These are phyloP conservation scores for Drosophila yooni DNA, from an alignment of 2,888 invertebrate species.

Conservation along the genomic window DNA sequence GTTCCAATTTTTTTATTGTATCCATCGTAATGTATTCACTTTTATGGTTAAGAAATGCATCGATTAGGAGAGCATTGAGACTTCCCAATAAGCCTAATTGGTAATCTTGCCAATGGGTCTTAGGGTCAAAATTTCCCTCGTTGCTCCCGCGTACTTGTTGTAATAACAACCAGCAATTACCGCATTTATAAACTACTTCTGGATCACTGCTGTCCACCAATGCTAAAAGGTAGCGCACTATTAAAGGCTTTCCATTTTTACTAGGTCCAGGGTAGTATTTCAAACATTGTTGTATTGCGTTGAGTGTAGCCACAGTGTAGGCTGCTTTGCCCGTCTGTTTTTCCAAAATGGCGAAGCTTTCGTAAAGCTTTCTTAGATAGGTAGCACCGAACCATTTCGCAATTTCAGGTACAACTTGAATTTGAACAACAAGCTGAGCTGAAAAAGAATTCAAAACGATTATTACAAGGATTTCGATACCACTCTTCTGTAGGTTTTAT, in stretches of 20 bases:
- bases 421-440: conserved; percentile 46
- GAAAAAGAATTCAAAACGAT: conserved; percentile 13
- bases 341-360: conserved; percentile 27
- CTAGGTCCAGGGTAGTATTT: conserved; percentile 57
- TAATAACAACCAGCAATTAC: conserved; percentile 57
- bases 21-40: not conserved
- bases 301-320: conserved; percentile 30
- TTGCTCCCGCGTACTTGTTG: conserved; percentile 49
- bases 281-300: conserved; percentile 45
- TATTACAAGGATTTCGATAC: not conserved
- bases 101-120: conserved; percentile 51
- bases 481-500: not conserved
- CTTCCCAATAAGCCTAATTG: conserved; percentile 43
- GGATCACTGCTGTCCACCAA: conserved; percentile 47
- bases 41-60: conserved; percentile 13
- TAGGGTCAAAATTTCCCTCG: conserved; percentile 8
- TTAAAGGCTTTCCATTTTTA: conserved; percentile 35
- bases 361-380: conserved; percentile 42
- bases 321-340: not conserved
- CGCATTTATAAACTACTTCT: conserved; percentile 50
- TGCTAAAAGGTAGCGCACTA: conserved; percentile 31
- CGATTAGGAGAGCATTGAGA: conserved; percentile 37
- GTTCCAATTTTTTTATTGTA: conserved; percentile 8
- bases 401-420: conserved; percentile 38
- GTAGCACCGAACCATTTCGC: conserved; percentile 50